Evolutionary conservation across 2,888 invertebrate species (phyloP), one percentile per base, ranked within the genome.

Genomic region (Andrena marginata): DNA sequence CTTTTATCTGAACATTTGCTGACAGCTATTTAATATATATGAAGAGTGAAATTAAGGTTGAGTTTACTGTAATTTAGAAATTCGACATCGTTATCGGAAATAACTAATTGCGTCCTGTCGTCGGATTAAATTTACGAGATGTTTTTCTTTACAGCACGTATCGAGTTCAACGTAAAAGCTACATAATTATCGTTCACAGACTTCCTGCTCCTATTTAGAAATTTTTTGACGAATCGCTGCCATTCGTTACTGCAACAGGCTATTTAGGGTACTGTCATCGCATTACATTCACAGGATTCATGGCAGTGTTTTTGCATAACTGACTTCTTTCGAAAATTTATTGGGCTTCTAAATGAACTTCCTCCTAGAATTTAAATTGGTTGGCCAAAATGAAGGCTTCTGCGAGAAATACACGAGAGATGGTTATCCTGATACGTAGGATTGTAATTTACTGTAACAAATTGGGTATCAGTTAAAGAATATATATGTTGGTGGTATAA

Each of bases 21-120:
- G 42, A 42, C 23, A 6, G 3, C 3, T 48, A n/a, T 13, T 29
- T 65, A 7, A 26, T n/a, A n/a, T n/a, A n/a, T 65, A 13, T 29
- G 16, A 16, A 26, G n/a, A 48, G 64, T 49, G 48, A 49, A 65
- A 65, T 48, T 65, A 16, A 48, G 64, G 64, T 42, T 65, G 48
- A 48, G n/a, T 16, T 29, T 10, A 48, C 42, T 20, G 42, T 23
- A 10, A 23, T 23, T 63, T 42, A 48, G 35, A 63, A 4, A 48
- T 42, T 13, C 16, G 26, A 2, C 42, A 64, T 26, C 16, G 35
- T 64, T 48, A 23, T 64, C 48, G 16, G 1, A 64, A 64, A n/a
- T 35, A 63, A 64, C 16, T 64, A 16, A 64, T 48, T 64, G 64
- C 16, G 26, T 16, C 16, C 16, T 48, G 48, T 63, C 48, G 16